A percentile compares a stretch with the other conserved stretches of the same genome.
phyloP scores from a whole-genome alignment of 2,113 vertebrate species.

The Pollimyrus isidori region DNA sequence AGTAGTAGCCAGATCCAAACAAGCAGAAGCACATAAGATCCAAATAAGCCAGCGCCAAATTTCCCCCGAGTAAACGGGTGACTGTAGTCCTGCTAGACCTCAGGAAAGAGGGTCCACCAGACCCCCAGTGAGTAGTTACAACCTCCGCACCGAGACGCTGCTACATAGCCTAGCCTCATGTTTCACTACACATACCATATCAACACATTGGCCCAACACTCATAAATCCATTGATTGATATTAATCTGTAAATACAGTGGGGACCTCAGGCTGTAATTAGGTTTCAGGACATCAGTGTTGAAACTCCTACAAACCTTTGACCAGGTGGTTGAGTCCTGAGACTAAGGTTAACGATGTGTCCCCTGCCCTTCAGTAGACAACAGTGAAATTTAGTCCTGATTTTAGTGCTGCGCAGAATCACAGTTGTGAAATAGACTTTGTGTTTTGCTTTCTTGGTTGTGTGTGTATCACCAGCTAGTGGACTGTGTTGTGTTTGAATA shows the following conservation, averaged over 20 bases:
- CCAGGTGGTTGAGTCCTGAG: neutral
- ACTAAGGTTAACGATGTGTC: neutral
- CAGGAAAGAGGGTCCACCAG: neutral
- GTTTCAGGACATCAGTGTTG: neutral
- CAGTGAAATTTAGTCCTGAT: neutral
- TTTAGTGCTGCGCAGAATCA: neutral
- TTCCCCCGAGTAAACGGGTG: neutral
- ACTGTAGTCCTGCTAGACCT: neutral
- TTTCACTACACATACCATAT: neutral
- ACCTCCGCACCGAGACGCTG: neutral
- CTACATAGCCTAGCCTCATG: neutral
- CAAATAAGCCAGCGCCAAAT: neutral
- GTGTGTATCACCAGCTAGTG: constrained; percentile 5
- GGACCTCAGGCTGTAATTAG: neutral
- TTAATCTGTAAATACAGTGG: neutral
- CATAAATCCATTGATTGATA: neutral
- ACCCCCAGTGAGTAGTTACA: neutral
- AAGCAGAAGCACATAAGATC: neutral
- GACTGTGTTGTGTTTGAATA: neutral
- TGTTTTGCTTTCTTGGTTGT: neutral
- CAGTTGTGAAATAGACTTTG: constrained; percentile 3
- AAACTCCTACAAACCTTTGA: neutral
- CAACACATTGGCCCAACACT: neutral
- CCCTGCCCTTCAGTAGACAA: neutral
- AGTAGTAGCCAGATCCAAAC: neutral